Evolutionary conservation across 23 tunicate species (phyloP).

Genomic region (Trididemnum nubilum): DNA sequence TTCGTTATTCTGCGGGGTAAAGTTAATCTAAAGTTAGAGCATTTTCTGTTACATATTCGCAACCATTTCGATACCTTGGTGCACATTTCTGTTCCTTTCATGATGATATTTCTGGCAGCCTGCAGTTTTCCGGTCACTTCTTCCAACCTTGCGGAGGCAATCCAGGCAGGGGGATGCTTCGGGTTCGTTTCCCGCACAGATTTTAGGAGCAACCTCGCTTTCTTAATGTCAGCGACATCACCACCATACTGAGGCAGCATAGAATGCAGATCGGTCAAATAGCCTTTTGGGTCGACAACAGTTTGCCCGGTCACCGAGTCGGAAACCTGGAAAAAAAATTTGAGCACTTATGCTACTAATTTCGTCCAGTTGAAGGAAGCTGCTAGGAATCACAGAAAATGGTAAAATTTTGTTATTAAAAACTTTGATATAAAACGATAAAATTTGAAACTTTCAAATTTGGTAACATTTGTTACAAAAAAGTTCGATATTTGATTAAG

Average conservation of each 20-base stretch:
- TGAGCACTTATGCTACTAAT: neutral
- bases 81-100: slow-evolving; percentile 99
- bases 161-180: slow-evolving; percentile 99
- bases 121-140: slow-evolving; percentile 95
- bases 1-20: too few relatives aligned
- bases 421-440: too few relatives aligned
- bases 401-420: neutral
- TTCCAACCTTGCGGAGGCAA: slow-evolving; percentile 97
- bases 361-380: too few relatives aligned
- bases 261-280: slow-evolving; percentile 95
- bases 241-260: slow-evolving; percentile 98
- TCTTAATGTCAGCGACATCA: slow-evolving; percentile 92
- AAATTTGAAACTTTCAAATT: too few relatives aligned
- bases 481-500: too few relatives aligned
- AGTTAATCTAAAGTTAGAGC: too few relatives aligned
- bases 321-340: slow-evolving; percentile 75
- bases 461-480: too few relatives aligned
- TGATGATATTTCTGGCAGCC: slow-evolving; percentile 83
- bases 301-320: slow-evolving; percentile 99
- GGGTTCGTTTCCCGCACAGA: slow-evolving; percentile 99
- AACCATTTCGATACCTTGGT: too few relatives aligned
- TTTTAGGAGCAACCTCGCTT: slow-evolving; percentile 89
- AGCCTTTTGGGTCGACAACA: slow-evolving; percentile 98
- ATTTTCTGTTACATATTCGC: too few relatives aligned
- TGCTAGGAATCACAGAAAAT: neutral